Base-by-base conservation (phyloP, 2,113 vertebrate genomes). In the Microcebus ravelobensis region DNA sequence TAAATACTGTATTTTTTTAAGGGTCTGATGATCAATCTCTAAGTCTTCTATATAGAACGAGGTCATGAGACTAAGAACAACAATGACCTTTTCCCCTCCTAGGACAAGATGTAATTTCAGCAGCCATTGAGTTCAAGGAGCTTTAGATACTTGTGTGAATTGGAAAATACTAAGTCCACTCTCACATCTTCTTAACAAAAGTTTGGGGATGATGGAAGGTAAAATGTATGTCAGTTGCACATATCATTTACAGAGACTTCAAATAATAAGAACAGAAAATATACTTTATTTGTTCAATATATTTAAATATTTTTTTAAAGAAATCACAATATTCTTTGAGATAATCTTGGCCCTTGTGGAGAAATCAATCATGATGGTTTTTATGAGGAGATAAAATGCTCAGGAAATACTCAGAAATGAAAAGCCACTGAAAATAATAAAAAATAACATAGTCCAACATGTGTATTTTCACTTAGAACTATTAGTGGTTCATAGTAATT, bases 41-140 rank as follows among this genome's bases (percentile, higher is more conserved):
- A 68, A 55, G n/a, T 88, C 82, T 76, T 90, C 87, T 74, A 27
- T 9, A 45, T 15, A 80, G 65, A 97, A 96, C 90, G 34, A 94
- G 77, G 92, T 94, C 71, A 86, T 20, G 5, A 89, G 31, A 88
- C 36, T 76, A 92, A 92, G 6, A 70, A 39, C 14, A 70, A 59
- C 7, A 87, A n/a, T 92, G 23, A 45, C 7, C 17, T 36, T 96
- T 92, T 68, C 48, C 74, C 8, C 52, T 1, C 61, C 23, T 48
- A 71, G 5, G 20, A 93, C 42, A 86, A 92, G 80, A 79, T 92
- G 29, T 85, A 85, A 90, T 96, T 97, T 94, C 67, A 93, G 5
- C 52, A 97, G 71, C 50, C 84, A 92, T 8, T 31, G 52, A 77
- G 48, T 68, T 90, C 59, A 91, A 86, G 50, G 25, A 70, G 34